Percentiles rank a stretch among this genome's conserved stretches.
Evolutionary conservation across 2,797 vertebrate species (phyloP).

Genomic region (Sebastes vulpes): DNA sequence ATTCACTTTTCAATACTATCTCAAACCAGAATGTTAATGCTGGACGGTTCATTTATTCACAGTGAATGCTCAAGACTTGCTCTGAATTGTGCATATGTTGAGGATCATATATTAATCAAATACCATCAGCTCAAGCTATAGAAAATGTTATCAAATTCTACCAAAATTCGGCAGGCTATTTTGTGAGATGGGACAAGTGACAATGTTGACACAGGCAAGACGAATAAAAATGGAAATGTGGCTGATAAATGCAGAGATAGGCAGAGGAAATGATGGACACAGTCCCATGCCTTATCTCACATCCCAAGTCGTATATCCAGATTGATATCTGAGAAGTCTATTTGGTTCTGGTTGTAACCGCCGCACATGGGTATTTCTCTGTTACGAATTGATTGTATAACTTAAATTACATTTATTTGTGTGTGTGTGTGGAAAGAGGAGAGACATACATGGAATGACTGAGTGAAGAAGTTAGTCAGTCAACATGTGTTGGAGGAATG

Average conservation of each 20-base stretch:
- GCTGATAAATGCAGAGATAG: slow-evolving; percentile 27
- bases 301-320: background rate
- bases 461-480: background rate
- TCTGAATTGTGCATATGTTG: background rate
- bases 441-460: background rate
- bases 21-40: background rate
- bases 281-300: slow-evolving; percentile 21
- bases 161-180: slow-evolving; percentile 1
- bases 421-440: background rate
- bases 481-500: background rate
- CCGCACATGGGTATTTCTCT: background rate
- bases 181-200: background rate
- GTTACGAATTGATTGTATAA: background rate
- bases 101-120: slow-evolving; percentile 3
- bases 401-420: background rate
- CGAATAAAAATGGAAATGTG: slow-evolving; percentile 47
- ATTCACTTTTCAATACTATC: background rate
- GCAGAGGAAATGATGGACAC: slow-evolving; percentile 12
- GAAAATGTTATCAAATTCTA: background rate
- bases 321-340: slow-evolving; percentile 15
- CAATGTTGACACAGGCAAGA: background rate
- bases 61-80: background rate
- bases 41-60: background rate
- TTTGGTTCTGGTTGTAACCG: background rate
- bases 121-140: background rate